Evolutionary conservation across 2,113 vertebrate genomes (phyloP), one percentile per base, ranked within the genome.

Genomic region (Trachemys scripta): DNA sequence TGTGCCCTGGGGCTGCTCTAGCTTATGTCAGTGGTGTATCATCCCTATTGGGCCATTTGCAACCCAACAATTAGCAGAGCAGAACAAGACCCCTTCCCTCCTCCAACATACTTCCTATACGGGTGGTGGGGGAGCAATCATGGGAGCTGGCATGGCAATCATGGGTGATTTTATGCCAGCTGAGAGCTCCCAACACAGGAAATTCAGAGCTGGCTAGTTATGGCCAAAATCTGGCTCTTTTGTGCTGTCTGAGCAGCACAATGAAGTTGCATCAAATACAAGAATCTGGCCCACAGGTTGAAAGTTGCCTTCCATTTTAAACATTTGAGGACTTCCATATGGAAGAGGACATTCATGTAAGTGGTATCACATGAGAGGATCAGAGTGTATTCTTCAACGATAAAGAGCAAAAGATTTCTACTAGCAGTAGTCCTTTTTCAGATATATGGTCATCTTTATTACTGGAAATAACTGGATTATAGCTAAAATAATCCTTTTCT

Each of bases 371-470:
- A 0, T 51, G 87, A 88, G 50, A 85, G 54, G 42, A 92, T 78
- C 49, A 88, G 93, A 94, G 91, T 16, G 29, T 72, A 38, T 35
- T 51, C 72, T 92, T 90, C 57, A 69, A 86, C 81, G 59, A 80
- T 17, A 84, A 89, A 90, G 87, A 65, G 8, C 83, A 84, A 88
- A 94, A 14, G 29, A 35, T 84, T 53, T 5, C 47, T 86, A 86
- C 31, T 22, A 89, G 8, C 19, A 3, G 87, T 16, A 91, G 54
- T 88, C 7, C 6, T 78, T 51, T 47, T 47, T 42, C 79, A 5
- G 51, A 79, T 95, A 86, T 14, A 62, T 0, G 0, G 81, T 42
- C 42, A n/a, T 20, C 59, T 95, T 86, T 84, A 84, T 29, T 17
- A 92, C 50, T 0, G 0, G 6, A 51, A 88, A 50, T 8, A 88